These are phyloP conservation scores for Pluvialis apricaria DNA, from an alignment of 2,113 vertebrate species.

Conservation along the genomic window DNA sequence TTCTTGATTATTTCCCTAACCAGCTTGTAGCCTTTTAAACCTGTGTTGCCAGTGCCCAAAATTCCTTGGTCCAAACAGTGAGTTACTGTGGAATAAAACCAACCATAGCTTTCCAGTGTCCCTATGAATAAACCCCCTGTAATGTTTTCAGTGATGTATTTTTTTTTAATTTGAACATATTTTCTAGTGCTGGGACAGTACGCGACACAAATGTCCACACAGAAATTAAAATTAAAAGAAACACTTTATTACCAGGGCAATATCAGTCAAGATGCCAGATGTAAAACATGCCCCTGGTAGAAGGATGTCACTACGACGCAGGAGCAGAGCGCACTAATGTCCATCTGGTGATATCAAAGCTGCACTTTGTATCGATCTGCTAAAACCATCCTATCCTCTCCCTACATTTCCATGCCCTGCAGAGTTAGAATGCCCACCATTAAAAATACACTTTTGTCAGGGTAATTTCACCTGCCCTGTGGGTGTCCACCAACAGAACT, in stretches of 20 bases:
- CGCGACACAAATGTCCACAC: neutral
- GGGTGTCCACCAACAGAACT: neutral
- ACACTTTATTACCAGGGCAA: neutral
- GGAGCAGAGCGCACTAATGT: accelerated
- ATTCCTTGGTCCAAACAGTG: neutral
- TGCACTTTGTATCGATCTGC: neutral
- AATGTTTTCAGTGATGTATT: neutral
- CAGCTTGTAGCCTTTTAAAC: neutral
- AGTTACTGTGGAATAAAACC: neutral
- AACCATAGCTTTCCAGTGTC: neutral
- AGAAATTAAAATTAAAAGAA: neutral
- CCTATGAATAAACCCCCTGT: neutral
- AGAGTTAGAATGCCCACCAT: neutral
- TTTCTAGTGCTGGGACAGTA: neutral
- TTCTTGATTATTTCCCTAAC: neutral
- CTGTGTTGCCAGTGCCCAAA: neutral
- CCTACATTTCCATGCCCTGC: neutral
- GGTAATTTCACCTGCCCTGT: neutral
- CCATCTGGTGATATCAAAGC: neutral
- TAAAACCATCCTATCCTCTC: neutral
- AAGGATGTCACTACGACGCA: neutral
- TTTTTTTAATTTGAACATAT: neutral
- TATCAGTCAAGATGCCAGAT: neutral
- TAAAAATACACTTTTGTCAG: neutral
- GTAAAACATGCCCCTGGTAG: neutral